Evolutionary conservation across 2,113 vertebrate species (phyloP).

Genomic region (Stomatorhinus ivindoensis): DNA sequence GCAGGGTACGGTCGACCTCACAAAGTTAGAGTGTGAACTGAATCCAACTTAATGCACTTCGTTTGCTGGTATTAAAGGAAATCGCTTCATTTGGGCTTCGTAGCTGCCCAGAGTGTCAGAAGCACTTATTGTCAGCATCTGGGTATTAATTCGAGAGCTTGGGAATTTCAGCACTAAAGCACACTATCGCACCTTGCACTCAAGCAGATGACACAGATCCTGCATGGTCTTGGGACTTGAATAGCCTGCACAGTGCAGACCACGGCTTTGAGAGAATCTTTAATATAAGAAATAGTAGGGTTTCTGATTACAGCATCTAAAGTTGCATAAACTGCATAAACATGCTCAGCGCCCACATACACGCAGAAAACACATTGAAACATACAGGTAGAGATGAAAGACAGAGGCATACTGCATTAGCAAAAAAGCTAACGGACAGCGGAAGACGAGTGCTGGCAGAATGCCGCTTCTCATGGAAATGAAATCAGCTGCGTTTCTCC

Average conservation of each 20-base stretch:
- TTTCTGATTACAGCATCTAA: neutral
- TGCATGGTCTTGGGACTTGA: neutral
- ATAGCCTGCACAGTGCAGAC: neutral
- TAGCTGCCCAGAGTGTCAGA: neutral
- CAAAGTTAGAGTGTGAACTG: neutral
- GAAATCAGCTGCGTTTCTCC: neutral
- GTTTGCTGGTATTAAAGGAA: neutral
- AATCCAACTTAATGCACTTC: neutral
- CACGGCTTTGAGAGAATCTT: neutral
- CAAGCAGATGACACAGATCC: neutral
- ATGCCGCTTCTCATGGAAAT: neutral
- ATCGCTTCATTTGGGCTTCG: neutral
- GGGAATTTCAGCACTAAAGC: neutral
- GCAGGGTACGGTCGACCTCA: neutral
- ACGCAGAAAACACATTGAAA: neutral
- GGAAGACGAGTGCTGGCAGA: neutral
- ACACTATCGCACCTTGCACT: neutral
- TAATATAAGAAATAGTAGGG: neutral
- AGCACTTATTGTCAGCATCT: neutral
- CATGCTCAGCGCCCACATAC: neutral
- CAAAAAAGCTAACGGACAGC: neutral
- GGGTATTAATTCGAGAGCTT: neutral
- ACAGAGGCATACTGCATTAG: neutral
- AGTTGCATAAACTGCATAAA: neutral
- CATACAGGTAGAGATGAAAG: neutral